Evolutionary conservation across 2,797 vertebrate genomes (phyloP), one percentile per base, ranked within the genome.

Genomic region (Phoxinus dragarum): DNA sequence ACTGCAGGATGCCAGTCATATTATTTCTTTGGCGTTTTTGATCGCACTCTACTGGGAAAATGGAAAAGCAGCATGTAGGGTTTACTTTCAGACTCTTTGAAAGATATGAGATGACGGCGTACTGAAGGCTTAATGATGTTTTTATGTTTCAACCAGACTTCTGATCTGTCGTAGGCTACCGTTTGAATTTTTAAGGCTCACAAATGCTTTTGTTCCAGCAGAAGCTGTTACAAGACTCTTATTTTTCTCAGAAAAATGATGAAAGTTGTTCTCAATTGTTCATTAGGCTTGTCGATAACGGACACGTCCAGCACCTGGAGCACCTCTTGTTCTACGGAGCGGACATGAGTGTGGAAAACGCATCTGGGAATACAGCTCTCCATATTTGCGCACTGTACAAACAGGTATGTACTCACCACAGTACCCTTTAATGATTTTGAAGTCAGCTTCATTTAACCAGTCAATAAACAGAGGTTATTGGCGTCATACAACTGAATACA

Each of bases 301-400:
- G 97, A 0, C 96, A 97, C 0, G 95, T 96, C 11, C 96, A 97
- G 10, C 97, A 97, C 84, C 89, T 97, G 84, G 97, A 97, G 88
- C 97, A 97, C 71, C 93, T 97, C 17, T 92, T 97, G 6, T 97
- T 96, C 92, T 97, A 97, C 0, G 96, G 97, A 0, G 96, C 96
- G 0, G 95, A 97, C 87, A 97, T 96, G 95, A 92, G 93, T 0
- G 96, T 96, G 0, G 96, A 97, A 92, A 97, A 97, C 0, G 96
- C 97, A 38, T 97, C 97, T 0, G 97, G 97, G 31, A 97, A 97
- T 93, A 97, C 97, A 0, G 96, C 96, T 0, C 92, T 97, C 76
- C 97, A 97, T 91, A 95, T 97, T 93, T 97, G 96, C 5, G 97
- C 97, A 10, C 94, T 97, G 36, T 97, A 97, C 89, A 97, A 97